Base-by-base conservation (phyloP, 30 jellyfish, hydroid and myxozoan genomes). In the Cassiopea xamachana region DNA sequence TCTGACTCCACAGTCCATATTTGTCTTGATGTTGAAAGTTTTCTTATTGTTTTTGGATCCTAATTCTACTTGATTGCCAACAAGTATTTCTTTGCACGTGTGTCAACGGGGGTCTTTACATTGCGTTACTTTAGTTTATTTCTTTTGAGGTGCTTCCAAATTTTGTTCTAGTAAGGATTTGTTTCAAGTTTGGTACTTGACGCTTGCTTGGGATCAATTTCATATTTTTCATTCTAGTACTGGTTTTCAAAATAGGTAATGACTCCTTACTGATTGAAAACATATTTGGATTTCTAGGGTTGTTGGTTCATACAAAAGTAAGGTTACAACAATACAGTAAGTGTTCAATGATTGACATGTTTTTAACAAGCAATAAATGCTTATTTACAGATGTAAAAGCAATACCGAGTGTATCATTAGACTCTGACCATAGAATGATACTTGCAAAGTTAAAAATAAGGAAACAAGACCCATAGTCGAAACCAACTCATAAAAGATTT, bases 201-300 rank as follows among this genome's bases (percentile, higher is more conserved):
- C 90, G 90, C 8, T 67, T 81, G 90, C 90, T 81, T 10, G 80
- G 80, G 48, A 81, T 81, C 17, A 60, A 12, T 51, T 45, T 78
- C 47, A 55, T 78, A n/a, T 78, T 78, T 51, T 50, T 78, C 74
- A 78, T 48, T 78, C 48, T 78, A 10, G 87, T 61, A 67, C 90
- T 81, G n/a, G 90, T 79, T n/a, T 81, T 64, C 44, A 81, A 47
- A 81, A 81, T 61, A 4, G 80, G 51, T 17, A 81, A 58, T 58
- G 90, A 60, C 48, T 81, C 80, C 27, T 67, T 45, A 60, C 59
- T 81, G 51, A 81, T 60, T 27, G 68, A 64, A 45, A 48, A 81
- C 68, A 59, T 44, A 64, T 81, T 67, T 44, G 90, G 90, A 79
- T 81, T 81, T 45, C 90, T 81, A 8, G 90, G 90, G 81, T 81